These are phyloP conservation scores for Sinonovacula constricta DNA, from an alignment of 1,140 invertebrate genomes.

Conservation along the genomic window DNA sequence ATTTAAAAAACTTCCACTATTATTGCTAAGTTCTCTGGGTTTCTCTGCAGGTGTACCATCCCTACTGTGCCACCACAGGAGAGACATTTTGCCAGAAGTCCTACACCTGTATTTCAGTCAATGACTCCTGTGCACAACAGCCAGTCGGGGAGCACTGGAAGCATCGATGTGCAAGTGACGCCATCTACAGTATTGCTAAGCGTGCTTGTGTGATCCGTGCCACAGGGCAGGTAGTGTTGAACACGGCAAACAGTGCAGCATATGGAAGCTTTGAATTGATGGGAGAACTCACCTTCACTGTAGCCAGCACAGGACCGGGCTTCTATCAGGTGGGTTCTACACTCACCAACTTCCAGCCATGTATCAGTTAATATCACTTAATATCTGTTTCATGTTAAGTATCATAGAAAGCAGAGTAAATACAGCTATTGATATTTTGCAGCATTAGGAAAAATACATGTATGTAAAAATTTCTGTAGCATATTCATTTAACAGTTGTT, in stretches of 20 bases:
- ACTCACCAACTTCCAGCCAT: too few species aligned
- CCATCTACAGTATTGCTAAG: slow-evolving; percentile 52
- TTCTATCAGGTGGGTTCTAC: slow-evolving; percentile 59
- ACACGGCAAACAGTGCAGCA: slow-evolving; percentile 13
- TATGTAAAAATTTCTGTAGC: too few species aligned
- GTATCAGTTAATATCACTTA: too few species aligned
- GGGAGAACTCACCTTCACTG: slow-evolving; percentile 28
- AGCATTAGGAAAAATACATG: too few species aligned
- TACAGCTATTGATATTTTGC: too few species aligned
- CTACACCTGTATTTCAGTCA: slow-evolving; percentile 46
- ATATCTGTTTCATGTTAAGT: too few species aligned
- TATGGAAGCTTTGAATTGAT: slow-evolving; percentile 28
- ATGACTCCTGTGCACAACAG: slow-evolving; percentile 37
- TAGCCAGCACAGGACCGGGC: slow-evolving; percentile 19
- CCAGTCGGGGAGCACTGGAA: slow-evolving; percentile 43
- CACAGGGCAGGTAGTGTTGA: slow-evolving; percentile 15
- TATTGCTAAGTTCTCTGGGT: too few species aligned
- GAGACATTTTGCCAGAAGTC: slow-evolving; percentile 51
- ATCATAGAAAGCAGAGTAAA: too few species aligned
- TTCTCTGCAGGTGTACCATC: slow-evolving; percentile 49
- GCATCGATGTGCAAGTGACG: slow-evolving; percentile 24
- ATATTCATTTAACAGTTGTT: too few species aligned
- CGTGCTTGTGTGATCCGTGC: slow-evolving; percentile 43
- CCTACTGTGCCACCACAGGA: slow-evolving; percentile 22
- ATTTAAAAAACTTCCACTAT: too few species aligned